A percentile compares a stretch with the other conserved stretches of the same genome.
These are phyloP conservation scores for Ips nitidus DNA, from an alignment of 1,140 invertebrate species.

Conservation along the genomic window DNA sequence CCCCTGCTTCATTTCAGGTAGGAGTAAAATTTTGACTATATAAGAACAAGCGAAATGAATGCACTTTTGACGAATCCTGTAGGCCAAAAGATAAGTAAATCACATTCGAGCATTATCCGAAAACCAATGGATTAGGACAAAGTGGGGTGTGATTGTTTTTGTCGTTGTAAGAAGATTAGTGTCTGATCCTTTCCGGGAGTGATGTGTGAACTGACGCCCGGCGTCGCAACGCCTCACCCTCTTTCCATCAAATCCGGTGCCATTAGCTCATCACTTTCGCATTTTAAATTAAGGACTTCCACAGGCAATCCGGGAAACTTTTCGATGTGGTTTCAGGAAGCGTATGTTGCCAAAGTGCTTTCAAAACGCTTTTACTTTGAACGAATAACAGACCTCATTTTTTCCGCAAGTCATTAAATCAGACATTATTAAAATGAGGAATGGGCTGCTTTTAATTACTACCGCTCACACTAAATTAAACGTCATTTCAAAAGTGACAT, in stretches of 20 bases:
- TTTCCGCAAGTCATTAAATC: not conserved
- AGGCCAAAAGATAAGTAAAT: constrained; percentile 22
- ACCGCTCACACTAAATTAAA: constrained; percentile 17
- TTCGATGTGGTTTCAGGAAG: constrained; percentile 10
- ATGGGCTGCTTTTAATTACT: constrained; percentile 10
- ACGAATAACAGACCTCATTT: not conserved
- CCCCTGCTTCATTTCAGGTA: too few species aligned
- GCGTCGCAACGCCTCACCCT: constrained; percentile 29
- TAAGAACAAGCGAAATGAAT: too few species aligned
- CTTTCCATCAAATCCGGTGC: constrained; percentile 28
- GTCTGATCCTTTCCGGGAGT: constrained; percentile 47
- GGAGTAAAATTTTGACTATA: too few species aligned
- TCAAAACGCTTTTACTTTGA: not conserved
- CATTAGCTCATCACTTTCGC: constrained; percentile 28
- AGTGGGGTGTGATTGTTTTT: constrained; percentile 49
- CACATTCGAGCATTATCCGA: constrained; percentile 16
- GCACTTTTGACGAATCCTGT: constrained; percentile 8
- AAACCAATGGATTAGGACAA: constrained; percentile 29
- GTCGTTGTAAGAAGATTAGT: constrained; percentile 50
- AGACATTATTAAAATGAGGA: not conserved
- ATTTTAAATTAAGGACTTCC: constrained; percentile 30
- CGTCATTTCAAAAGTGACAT: constrained; percentile 9
- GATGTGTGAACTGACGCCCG: constrained; percentile 49
- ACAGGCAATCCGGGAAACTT: constrained; percentile 14
- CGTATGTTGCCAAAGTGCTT: constrained; percentile 8